Base-by-base conservation (phyloP, 2,797 vertebrate genomes). In the Enteromius paludinosus region DNA sequence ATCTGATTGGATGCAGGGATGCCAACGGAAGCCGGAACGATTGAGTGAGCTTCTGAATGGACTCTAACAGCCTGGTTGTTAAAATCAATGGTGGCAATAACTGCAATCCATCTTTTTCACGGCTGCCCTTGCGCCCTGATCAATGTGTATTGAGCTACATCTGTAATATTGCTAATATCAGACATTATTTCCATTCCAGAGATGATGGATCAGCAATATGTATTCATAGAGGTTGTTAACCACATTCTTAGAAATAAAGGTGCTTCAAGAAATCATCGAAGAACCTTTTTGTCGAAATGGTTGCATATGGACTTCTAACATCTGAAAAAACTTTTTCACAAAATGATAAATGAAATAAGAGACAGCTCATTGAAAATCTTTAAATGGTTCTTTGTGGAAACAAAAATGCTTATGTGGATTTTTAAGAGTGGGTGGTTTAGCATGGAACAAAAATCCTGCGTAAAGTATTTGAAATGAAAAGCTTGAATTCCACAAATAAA, bases 1-100 rank as follows among this genome's bases (percentile, higher is more conserved):
- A 59, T 43, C 35, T 18, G 18, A 82, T 75, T 82, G 80, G 71
- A 49, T 10, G 65, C 61, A 33, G 47, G 28, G 59, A 61, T 23
- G 10, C 20, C 25, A 56, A 65, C 4, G 20, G 30, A 75, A 43
- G 45, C 33, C 47, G 4, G 68, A 78, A 70, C 70, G 84, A 89
- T 79, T 45, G 78, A 89, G 81, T 77, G 71, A 72, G 38, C 65
- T 87, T 75, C 81, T 59, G 80, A 82, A 86, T 69, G 80, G 85
- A 84, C 85, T 87, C 87, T 80, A 91, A 91, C 87, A 89, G 87
- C 79, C 84, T 88, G 84, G 89, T 92, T 93, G 92, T 93, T 93
- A 92, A 95, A 94, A 94, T 95, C 93, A 94, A 95, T 94, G 94
- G 82, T 81, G 83, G 91, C 91, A 93, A 94, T 94, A 94, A 94